phyloP scores from a whole-genome alignment of 2,113 vertebrate genomes.

The Phasianus colchicus region DNA sequence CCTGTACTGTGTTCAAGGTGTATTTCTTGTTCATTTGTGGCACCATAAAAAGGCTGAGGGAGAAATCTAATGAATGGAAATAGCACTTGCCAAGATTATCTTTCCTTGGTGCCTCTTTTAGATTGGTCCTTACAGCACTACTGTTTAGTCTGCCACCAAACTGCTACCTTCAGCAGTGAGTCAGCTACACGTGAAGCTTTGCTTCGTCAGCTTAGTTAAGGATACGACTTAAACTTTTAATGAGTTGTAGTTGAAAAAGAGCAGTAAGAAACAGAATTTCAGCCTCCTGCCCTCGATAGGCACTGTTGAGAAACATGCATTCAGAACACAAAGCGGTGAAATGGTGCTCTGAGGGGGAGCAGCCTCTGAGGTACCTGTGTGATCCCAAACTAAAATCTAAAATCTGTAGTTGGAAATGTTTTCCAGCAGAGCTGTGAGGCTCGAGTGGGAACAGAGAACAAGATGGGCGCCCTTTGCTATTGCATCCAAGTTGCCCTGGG shows the following conservation, averaged over 20 bases:
- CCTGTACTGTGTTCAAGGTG: fast-evolving
- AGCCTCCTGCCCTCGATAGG: not conserved
- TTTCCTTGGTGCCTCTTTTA: not conserved
- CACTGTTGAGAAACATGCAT: fast-evolving
- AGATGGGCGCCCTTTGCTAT: not conserved
- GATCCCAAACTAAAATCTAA: not conserved
- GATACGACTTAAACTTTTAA: not conserved
- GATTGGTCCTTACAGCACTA: not conserved
- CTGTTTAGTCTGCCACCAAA: not conserved
- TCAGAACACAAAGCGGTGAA: fast-evolving
- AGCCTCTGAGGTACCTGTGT: fast-evolving
- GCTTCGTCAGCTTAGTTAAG: not conserved
- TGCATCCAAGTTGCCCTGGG: not conserved
- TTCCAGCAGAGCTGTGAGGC: not conserved
- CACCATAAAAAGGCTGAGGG: not conserved
- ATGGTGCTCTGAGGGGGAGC: fast-evolving
- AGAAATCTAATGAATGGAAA: not conserved
- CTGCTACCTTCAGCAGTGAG: not conserved
- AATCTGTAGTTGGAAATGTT: not conserved
- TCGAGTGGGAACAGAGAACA: not conserved
- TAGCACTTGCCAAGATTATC: not conserved
- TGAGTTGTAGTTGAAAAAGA: not conserved
- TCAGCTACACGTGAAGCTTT: not conserved
- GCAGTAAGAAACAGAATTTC: not conserved
- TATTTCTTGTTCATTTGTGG: not conserved